These are phyloP conservation scores for Catamblyrhynchus diadema DNA, from an alignment of 2,797 vertebrate genomes.

Conservation along the genomic window DNA sequence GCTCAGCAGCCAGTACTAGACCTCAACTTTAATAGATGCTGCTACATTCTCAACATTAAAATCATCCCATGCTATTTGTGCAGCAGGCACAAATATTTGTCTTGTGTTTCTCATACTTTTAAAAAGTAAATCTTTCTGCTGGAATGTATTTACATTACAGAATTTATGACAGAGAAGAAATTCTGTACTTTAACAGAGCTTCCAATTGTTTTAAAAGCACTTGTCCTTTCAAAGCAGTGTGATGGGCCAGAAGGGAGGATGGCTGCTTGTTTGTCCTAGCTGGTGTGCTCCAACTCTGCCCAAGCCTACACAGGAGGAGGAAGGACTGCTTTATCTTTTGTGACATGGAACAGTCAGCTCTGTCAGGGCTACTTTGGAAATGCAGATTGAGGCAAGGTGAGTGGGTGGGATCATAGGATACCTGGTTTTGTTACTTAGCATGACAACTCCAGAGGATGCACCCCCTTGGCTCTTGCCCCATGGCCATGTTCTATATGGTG, in stretches of 20 bases:
- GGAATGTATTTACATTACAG: background rate
- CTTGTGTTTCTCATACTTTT: background rate
- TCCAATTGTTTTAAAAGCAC: background rate
- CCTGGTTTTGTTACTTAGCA: rapidly evolving
- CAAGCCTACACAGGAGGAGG: background rate
- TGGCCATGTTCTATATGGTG: background rate
- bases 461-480: background rate
- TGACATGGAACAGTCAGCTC: background rate
- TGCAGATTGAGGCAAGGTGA: background rate
- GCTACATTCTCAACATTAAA: background rate
- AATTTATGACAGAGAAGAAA: background rate
- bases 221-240: background rate
- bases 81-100: background rate
- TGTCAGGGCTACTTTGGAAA: background rate
- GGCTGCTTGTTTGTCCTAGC: background rate
- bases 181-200: background rate
- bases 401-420: background rate
- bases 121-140: background rate
- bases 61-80: background rate
- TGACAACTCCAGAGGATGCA: background rate
- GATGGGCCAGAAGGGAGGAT: background rate
- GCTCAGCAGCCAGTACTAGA: background rate
- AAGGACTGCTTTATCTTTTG: background rate
- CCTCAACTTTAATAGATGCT: background rate
- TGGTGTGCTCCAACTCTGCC: background rate